phyloP scores from a whole-genome alignment of 2,888 invertebrate genomes.

The Cryptocheilus praepositus region DNA sequence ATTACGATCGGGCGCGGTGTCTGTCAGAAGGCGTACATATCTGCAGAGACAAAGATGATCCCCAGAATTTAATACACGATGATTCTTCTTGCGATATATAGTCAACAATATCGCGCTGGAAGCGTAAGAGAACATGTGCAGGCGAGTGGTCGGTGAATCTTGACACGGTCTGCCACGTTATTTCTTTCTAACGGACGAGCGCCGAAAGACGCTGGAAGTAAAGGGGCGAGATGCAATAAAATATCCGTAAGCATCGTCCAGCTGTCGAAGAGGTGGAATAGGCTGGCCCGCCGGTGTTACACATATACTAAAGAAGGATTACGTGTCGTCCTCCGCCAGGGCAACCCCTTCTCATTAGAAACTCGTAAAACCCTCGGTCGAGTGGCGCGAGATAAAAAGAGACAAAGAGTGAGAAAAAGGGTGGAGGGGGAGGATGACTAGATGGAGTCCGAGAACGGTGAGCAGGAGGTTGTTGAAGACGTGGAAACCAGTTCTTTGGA shows the following conservation, averaged over 20 bases:
- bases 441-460: conserved; percentile 21
- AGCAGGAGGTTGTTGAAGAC: conserved; percentile 31
- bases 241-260: conserved; percentile 6
- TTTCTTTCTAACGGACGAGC: neutral
- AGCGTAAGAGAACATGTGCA: no score
- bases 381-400: conserved; percentile 13
- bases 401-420: conserved; percentile 1
- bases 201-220: neutral
- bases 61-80: no score
- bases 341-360: conserved; percentile 60
- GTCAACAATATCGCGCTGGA: no score
- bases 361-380: conserved; percentile 57
- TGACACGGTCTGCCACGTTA: no score
- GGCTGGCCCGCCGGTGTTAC: conserved; percentile 13
- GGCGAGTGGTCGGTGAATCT: no score
- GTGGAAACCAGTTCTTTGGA: conserved; percentile 59
- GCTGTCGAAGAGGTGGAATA: conserved; percentile 29
- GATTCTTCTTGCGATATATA: no score
- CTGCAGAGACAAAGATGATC: no score
- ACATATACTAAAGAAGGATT: conserved; percentile 21
- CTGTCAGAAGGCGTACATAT: no score
- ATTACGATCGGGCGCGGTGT: no score
- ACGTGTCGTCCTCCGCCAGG: conserved; percentile 46
- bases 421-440: conserved; percentile 17
- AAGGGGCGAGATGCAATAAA: conserved; percentile 7